Evolutionary conservation across 2,888 invertebrate species (phyloP).

Genomic region (Sicus ferrugineus): DNA sequence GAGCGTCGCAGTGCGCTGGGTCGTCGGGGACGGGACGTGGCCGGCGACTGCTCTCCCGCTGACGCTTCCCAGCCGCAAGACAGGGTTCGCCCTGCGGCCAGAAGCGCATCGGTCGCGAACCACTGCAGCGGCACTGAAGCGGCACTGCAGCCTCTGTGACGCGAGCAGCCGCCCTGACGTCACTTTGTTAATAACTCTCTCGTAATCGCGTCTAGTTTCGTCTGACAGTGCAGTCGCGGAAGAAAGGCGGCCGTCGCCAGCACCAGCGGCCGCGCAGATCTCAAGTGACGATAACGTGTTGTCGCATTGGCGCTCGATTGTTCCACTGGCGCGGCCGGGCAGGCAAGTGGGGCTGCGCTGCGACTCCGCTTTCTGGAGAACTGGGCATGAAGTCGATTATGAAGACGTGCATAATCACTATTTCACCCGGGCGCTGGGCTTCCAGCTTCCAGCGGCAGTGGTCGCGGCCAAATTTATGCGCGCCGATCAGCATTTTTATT

Average conservation of each 20-base stretch:
- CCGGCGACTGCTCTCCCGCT: slow-evolving; percentile 24
- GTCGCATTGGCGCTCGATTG: slow-evolving; percentile 49
- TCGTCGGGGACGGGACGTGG: background rate
- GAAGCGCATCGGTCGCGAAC: background rate
- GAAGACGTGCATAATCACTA: slow-evolving; percentile 43
- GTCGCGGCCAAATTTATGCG: slow-evolving; percentile 12
- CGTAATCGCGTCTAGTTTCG: background rate
- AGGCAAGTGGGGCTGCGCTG: background rate
- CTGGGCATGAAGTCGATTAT: slow-evolving; percentile 11
- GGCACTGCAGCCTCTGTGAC: background rate
- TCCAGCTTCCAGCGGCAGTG: no score
- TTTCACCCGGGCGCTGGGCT: slow-evolving; percentile 12
- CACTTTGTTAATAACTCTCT: background rate
- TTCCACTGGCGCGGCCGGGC: no score
- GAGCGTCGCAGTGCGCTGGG: background rate
- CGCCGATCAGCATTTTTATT: slow-evolving; percentile 27
- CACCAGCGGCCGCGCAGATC: slow-evolving; percentile 41
- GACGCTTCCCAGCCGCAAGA: slow-evolving; percentile 14
- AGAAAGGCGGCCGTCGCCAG: background rate
- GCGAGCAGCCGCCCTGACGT: slow-evolving; percentile 10
- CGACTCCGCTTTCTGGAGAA: background rate
- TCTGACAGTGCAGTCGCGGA: background rate
- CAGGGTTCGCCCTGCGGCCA: slow-evolving; percentile 12
- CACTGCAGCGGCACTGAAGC: background rate
- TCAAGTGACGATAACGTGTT: slow-evolving; percentile 55